Evolutionary conservation across 2,888 invertebrate species (phyloP).

Genomic region (Griposia aprilina): DNA sequence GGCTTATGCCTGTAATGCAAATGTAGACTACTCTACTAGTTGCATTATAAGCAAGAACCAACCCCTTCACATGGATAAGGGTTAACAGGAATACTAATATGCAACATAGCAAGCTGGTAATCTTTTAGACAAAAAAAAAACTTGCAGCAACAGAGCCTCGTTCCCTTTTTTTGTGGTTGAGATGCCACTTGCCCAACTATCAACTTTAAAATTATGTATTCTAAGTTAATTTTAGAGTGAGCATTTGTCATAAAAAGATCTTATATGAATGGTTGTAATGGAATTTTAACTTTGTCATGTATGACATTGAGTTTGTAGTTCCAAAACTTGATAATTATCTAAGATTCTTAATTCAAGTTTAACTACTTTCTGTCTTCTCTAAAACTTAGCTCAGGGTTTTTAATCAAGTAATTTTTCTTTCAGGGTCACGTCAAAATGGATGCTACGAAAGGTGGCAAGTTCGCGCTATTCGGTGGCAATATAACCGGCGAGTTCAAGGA

Average conservation of each 20-base stretch:
- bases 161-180: background rate
- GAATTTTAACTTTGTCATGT: background rate
- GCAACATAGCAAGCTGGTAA: background rate
- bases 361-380: background rate
- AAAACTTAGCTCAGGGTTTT: background rate
- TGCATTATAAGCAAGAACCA: background rate
- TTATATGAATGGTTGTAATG: background rate
- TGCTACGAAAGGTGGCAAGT: constrained; percentile 95
- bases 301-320: background rate
- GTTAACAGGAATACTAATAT: background rate
- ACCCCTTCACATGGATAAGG: background rate
- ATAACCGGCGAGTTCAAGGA: constrained; percentile 97
- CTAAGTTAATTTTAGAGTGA: background rate
- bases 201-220: background rate
- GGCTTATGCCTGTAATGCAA: background rate
- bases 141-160: too few relatives aligned
- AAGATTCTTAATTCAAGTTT: background rate
- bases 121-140: too few relatives aligned
- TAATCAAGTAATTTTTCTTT: background rate
- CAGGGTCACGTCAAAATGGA: constrained; percentile 95
- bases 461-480: constrained; percentile 97
- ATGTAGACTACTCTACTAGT: background rate
- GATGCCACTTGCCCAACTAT: background rate
- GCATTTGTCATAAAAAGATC: background rate
- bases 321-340: background rate